Percentiles rank a stretch among this genome's conserved stretches.
Conservation (phyloP, 2,888 invertebrate species). For the Parnassius apollo region DNA sequence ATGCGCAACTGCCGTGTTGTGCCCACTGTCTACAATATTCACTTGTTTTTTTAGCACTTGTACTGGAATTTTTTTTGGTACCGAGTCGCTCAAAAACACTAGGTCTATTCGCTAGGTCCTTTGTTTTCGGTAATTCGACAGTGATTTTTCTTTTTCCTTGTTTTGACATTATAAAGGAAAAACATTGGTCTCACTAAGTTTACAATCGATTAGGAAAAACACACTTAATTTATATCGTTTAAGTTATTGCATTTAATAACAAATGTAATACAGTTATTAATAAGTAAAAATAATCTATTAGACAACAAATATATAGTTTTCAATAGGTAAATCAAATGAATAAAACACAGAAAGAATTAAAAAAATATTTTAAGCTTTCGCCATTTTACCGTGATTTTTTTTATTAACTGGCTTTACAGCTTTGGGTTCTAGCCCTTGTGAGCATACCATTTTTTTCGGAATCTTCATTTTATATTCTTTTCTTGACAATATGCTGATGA, state of each 20-base stretch:
- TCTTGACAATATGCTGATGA: no score
- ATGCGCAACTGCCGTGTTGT: conserved; percentile 88
- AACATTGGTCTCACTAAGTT: conserved; percentile 68
- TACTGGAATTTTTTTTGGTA: conserved; percentile 83
- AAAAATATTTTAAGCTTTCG: neutral
- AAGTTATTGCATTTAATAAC: neutral
- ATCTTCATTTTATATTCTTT: no score
- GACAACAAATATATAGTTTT: neutral
- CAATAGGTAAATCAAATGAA: neutral
- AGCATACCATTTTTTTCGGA: no score
- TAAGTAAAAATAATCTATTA: neutral
- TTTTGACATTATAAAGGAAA: conserved; percentile 79
- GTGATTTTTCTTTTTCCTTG: conserved; percentile 89
- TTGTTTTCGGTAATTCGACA: conserved; percentile 86
- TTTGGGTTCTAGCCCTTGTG: no score
- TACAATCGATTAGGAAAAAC: conserved; percentile 45
- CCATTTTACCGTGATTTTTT: no score
- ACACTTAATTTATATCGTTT: conserved; percentile 45
- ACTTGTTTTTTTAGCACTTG: conserved; percentile 79
- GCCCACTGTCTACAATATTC: conserved; percentile 90
- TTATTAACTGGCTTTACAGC: no score
- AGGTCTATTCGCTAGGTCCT: conserved; percentile 84
- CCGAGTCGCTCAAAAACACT: conserved; percentile 92
- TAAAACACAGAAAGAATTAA: neutral
- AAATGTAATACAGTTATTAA: conserved; percentile 8